Conservation (phyloP, 2,113 vertebrate genomes). For the Oenanthe melanoleuca region DNA sequence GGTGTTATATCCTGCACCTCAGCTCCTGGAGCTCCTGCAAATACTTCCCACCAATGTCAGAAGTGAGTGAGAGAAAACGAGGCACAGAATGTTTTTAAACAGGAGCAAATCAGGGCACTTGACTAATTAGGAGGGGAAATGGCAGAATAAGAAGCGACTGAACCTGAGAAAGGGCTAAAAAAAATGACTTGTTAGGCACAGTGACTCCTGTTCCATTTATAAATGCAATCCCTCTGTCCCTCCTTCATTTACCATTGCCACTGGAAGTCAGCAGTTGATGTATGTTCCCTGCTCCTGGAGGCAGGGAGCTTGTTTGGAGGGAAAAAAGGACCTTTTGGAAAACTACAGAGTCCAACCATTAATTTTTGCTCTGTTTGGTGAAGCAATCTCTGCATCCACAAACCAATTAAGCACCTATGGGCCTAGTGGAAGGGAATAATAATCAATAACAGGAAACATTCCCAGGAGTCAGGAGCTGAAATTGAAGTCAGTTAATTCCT, state of each 20-base stretch:
- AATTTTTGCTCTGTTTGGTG: not conserved
- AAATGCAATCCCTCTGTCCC: not conserved
- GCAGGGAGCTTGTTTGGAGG: not conserved
- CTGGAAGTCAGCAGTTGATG: not conserved
- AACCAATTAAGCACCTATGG: not conserved
- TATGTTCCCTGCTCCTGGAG: not conserved
- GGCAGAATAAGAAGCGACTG: not conserved
- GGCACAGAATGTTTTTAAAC: not conserved
- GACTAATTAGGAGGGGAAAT: not conserved
- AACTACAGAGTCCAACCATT: not conserved
- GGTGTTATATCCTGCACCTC: not conserved
- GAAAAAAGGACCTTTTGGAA: not conserved
- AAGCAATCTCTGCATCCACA: not conserved
- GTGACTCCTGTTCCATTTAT: not conserved
- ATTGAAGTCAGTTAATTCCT: not conserved
- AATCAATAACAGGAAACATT: not conserved
- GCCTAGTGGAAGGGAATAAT: not conserved
- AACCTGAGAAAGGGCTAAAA: not conserved
- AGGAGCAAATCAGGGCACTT: not conserved
- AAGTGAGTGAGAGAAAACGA: not conserved
- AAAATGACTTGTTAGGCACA: not conserved
- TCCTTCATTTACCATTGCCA: slow-evolving; percentile 8
- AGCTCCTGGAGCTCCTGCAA: not conserved
- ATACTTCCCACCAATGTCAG: not conserved
- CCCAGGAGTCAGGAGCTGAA: not conserved